Evolutionary conservation across 2,113 vertebrate genomes (phyloP).

Genomic region (Hypomesus transpacificus): DNA sequence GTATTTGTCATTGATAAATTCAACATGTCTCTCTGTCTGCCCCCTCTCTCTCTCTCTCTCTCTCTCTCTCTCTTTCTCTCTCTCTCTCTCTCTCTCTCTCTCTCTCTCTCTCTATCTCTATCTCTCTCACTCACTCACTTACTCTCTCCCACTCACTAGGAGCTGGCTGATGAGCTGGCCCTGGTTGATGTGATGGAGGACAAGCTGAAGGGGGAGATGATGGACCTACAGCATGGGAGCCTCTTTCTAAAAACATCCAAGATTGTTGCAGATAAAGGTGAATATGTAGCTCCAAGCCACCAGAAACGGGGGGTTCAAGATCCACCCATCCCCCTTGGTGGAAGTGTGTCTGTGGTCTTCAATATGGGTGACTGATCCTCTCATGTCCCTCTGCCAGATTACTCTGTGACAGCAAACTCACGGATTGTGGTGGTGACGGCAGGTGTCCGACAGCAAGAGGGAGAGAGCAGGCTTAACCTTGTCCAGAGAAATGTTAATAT

Average conservation of each 20-base stretch:
- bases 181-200: constrained; percentile 96
- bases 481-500: constrained; percentile 96
- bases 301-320: neutral
- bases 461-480: constrained; percentile 92
- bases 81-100: too few relatives aligned
- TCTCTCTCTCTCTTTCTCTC: neutral
- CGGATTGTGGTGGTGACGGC: constrained; percentile 93
- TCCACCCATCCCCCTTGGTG: neutral
- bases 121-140: too few relatives aligned
- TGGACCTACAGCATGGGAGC: constrained; percentile 94
- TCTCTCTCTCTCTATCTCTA: too few relatives aligned
- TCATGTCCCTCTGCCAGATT: constrained; percentile 73
- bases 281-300: neutral
- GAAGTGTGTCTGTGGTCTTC: neutral
- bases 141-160: constrained; percentile 60
- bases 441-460: constrained; percentile 95
- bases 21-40: neutral
- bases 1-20: neutral
- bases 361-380: neutral
- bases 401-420: constrained; percentile 88
- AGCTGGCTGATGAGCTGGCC: constrained; percentile 88
- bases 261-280: constrained; percentile 92
- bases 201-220: constrained; percentile 94
- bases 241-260: constrained; percentile 91
- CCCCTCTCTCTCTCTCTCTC: neutral